Percentiles rank a stretch among this genome's conserved stretches.
These are phyloP conservation scores for Actinopyga echinites DNA, from an alignment of 53 echinoderm and acorn worm species.

Conservation along the genomic window DNA sequence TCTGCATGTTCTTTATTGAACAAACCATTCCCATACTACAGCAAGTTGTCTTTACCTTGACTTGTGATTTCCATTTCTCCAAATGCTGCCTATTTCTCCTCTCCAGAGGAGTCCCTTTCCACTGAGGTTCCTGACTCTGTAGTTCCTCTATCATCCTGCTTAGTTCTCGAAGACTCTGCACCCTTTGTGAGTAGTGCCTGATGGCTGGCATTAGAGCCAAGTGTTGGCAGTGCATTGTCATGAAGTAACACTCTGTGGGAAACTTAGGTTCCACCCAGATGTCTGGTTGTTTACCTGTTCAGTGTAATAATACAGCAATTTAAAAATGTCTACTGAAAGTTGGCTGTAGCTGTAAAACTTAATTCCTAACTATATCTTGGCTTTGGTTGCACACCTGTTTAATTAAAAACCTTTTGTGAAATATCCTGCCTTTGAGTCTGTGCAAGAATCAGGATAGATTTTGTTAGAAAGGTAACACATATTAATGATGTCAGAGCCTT, in stretches of 20 bases:
- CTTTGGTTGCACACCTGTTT: too few species aligned
- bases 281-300: neutral
- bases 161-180: slow-evolving; percentile 85
- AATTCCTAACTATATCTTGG: too few species aligned
- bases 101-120: slow-evolving; percentile 85
- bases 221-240: slow-evolving; percentile 97
- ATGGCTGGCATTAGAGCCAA: slow-evolving; percentile 85
- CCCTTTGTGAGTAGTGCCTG: slow-evolving; percentile 82
- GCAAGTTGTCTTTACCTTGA: slow-evolving; percentile 20
- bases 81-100: slow-evolving; percentile 78
- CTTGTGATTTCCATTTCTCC: slow-evolving; percentile 89
- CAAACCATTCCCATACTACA: too few species aligned
- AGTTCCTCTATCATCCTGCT: slow-evolving; percentile 85
- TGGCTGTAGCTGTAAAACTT: too few species aligned
- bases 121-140: slow-evolving; percentile 74
- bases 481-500: too few species aligned
- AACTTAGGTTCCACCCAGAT: slow-evolving; percentile 91
- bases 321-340: too few species aligned
- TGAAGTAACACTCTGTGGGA: slow-evolving; percentile 89
- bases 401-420: too few species aligned
- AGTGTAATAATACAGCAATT: neutral
- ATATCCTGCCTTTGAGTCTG: too few species aligned
- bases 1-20: too few species aligned
- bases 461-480: too few species aligned
- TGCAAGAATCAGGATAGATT: too few species aligned